Conservation (phyloP, 2,797 vertebrate genomes). For the Danionella dracula region DNA sequence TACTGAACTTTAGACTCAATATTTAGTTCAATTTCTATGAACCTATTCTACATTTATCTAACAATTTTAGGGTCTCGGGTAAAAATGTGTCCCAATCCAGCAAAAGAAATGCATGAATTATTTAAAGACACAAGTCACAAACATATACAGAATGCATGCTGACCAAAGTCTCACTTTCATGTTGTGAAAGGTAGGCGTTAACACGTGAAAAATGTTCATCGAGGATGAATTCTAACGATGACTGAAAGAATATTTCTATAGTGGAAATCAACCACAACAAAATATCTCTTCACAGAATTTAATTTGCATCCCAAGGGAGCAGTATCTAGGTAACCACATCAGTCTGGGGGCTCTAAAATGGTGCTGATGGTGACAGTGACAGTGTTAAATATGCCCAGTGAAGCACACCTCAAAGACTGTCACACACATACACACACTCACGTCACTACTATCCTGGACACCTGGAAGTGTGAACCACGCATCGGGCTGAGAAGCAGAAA, state of each 20-base stretch:
- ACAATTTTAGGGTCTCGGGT: too few species aligned
- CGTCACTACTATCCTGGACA: slow-evolving; percentile 56
- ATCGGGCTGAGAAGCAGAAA: slow-evolving; percentile 46
- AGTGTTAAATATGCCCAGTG: slow-evolving; percentile 68
- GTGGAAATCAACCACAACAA: slow-evolving; percentile 44
- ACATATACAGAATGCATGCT: too few species aligned
- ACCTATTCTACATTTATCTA: too few species aligned
- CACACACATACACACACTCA: slow-evolving; percentile 47
- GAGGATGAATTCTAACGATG: slow-evolving; percentile 6
- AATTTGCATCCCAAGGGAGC: slow-evolving; percentile 49
- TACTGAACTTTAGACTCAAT: too few species aligned
- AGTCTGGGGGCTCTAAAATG: slow-evolving; percentile 50
- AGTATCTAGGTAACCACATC: slow-evolving; percentile 51
- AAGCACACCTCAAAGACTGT: slow-evolving; percentile 52
- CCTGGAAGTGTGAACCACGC: slow-evolving; percentile 50
- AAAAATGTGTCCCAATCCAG: too few species aligned
- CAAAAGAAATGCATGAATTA: too few species aligned
- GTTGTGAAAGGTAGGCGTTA: not conserved
- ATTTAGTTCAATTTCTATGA: too few species aligned
- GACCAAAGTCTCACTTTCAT: not conserved
- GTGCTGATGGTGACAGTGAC: slow-evolving; percentile 54
- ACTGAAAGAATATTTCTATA: slow-evolving; percentile 39
- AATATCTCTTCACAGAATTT: slow-evolving; percentile 46
- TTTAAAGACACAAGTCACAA: too few species aligned
- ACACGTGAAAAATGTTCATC: not conserved